Evolutionary conservation across 2,113 vertebrate species (phyloP), one percentile per base, ranked within the genome.

Genomic region (Phaethon lepturus): DNA sequence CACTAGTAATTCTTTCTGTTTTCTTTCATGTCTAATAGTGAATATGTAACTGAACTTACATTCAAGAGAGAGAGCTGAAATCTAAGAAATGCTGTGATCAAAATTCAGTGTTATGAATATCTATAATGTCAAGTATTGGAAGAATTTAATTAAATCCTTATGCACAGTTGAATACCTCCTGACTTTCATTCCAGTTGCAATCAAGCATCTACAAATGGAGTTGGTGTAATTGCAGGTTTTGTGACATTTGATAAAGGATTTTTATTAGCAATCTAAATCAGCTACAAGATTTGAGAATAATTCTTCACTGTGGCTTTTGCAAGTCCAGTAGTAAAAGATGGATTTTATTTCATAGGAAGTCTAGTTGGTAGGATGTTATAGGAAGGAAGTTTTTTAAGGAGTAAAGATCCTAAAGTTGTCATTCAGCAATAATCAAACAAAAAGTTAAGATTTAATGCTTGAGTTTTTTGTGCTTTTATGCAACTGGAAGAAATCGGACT

Each of bases 141-240:
- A 91, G 49, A 56, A 89, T 93, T 96, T 89, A 90, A 92, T 94
- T 94, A 93, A 95, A 82, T 75, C 58, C 18, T 95, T 96, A 69
- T 45, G 77, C 82, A 92, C 74, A 76, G 33, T 88, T 94, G 96
- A 96, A 93, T 93, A 53, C 40, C n/a, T 94, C 28, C 62, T 85
- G 85, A 93, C 96, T 95, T 93, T 93, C 18, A 69, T 86, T 94
- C 88, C 44, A 53, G 29, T 88, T 93, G 67, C 88, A 86, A 25
- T 88, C 71, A 82, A 66, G 60, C 66, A 88, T 88, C 59, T 95
- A 56, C 58, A 93, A 90, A 72, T 7, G 35, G 62, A 89, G 81
- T 56, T 81, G 69, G 62, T 82, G 28, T 95, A 96, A 86, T 90
- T 24, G 0, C 85, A 93, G 86, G 90, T 75, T 95, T 96, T 96